phyloP scores from a whole-genome alignment of 1,140 invertebrate genomes.

The Drosophila sulfurigaster region DNA sequence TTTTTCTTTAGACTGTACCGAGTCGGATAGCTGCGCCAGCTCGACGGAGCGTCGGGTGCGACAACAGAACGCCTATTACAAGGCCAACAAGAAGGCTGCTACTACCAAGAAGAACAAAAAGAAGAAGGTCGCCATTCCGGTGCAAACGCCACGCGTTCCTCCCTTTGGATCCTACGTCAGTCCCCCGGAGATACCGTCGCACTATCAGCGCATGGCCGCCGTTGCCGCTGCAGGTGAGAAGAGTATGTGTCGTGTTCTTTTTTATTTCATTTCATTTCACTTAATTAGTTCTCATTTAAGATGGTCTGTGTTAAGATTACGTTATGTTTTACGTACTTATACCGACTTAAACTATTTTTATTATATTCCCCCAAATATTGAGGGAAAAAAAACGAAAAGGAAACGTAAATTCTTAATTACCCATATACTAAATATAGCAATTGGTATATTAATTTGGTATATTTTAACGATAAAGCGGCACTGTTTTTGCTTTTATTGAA shows the following conservation, averaged over 20 bases:
- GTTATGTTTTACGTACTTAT: background rate
- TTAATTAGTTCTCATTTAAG: background rate
- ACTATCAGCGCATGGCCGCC: conserved; percentile 81
- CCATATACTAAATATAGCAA: too few relatives aligned
- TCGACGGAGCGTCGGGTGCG: conserved; percentile 88
- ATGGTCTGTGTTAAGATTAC: background rate
- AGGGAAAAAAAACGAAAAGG: too few relatives aligned
- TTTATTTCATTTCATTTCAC: conserved; percentile 69
- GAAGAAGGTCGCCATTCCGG: conserved; percentile 91
- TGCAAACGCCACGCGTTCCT: conserved; percentile 94
- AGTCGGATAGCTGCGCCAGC: conserved; percentile 93
- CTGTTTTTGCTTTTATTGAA: too few relatives aligned
- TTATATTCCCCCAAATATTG: too few relatives aligned
- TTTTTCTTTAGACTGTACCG: conserved; percentile 88
- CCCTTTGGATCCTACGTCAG: conserved; percentile 86
- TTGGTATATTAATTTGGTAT: too few relatives aligned
- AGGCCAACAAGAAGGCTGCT: conserved; percentile 89
- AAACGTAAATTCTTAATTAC: too few relatives aligned
- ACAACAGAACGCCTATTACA: conserved; percentile 88
- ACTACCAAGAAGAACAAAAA: conserved; percentile 92
- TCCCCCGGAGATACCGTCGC: conserved; percentile 82
- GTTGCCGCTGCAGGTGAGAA: conserved; percentile 75
- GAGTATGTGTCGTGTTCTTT: conserved; percentile 85
- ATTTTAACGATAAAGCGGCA: too few relatives aligned
- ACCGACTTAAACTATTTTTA: too few relatives aligned